Conservation (phyloP, 2,113 vertebrate species). For the Scartelaos histophorus region DNA sequence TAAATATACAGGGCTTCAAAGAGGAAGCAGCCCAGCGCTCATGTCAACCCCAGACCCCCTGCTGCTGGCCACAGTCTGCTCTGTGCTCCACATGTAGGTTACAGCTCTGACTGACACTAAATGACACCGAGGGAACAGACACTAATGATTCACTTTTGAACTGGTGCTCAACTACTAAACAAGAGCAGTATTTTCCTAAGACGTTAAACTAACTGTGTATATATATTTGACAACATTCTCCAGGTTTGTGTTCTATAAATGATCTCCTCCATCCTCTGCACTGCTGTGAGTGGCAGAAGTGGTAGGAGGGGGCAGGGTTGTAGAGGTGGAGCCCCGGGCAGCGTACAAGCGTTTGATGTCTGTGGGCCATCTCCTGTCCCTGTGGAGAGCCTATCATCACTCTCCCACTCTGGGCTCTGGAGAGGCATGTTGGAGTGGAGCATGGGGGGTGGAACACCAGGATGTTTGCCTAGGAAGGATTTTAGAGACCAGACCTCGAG, state of each 20-base stretch:
- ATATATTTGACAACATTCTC: not conserved
- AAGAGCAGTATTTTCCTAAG: not conserved
- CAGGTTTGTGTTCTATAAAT: not conserved
- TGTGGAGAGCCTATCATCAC: conserved; percentile 80
- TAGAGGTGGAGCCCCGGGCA: conserved; percentile 59
- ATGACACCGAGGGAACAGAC: conserved; percentile 19
- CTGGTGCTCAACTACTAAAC: not conserved
- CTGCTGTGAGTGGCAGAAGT: conserved; percentile 19
- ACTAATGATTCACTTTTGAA: not conserved
- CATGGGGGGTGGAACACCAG: conserved; percentile 32
- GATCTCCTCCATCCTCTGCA: not conserved
- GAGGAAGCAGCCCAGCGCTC: conserved; percentile 54
- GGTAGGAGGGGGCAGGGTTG: conserved; percentile 24
- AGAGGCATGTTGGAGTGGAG: conserved; percentile 63
- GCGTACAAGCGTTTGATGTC: conserved; percentile 82
- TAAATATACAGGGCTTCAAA: conserved; percentile 77
- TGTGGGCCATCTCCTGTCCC: conserved; percentile 76
- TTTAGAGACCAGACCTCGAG: conserved; percentile 68
- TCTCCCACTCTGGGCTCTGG: conserved; percentile 73
- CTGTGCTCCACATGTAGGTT: conserved; percentile 66
- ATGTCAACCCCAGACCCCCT: conserved; percentile 63
- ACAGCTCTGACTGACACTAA: conserved; percentile 33
- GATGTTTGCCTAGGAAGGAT: conserved; percentile 44
- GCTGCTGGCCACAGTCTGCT: conserved; percentile 31
- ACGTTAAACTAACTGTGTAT: not conserved